phyloP scores from a whole-genome alignment of 2,113 vertebrate genomes.

The Scomber scombrus region DNA sequence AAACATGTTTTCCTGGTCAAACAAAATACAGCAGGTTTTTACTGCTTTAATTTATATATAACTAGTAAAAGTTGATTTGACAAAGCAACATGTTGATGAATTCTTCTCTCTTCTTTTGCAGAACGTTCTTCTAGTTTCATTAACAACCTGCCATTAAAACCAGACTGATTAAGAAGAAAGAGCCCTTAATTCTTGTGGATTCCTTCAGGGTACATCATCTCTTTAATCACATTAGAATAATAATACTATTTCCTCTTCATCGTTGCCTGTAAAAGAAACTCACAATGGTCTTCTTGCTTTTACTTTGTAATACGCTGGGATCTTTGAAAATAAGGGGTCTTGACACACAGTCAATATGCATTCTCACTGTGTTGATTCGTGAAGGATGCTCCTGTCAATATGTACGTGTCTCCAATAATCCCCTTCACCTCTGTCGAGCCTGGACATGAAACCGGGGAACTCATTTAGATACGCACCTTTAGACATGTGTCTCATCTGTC shows the following conservation, averaged over 20 bases:
- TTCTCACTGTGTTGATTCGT: neutral
- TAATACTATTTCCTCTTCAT: neutral
- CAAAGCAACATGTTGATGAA: neutral
- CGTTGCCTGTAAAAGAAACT: neutral
- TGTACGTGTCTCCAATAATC: neutral
- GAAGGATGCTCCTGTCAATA: conserved; percentile 18
- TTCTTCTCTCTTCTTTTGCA: conserved; percentile 61
- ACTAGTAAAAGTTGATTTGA: conserved; percentile 1
- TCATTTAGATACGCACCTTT: neutral
- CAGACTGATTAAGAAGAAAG: conserved; percentile 10
- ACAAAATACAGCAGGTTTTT: neutral
- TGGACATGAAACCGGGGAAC: neutral
- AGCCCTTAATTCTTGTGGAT: conserved; percentile 11
- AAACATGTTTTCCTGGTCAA: neutral
- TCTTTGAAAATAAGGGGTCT: neutral
- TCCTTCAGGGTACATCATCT: neutral
- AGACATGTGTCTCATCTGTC: neutral
- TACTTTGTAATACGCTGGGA: neutral
- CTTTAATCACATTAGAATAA: neutral
- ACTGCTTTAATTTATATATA: neutral
- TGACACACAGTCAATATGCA: neutral
- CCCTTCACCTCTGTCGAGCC: neutral
- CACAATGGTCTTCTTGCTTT: conserved; percentile 1
- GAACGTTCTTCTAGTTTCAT: conserved; percentile 80
- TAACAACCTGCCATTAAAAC: conserved; percentile 52